These are phyloP conservation scores for Vulpes lagopus DNA, from an alignment of 2,113 vertebrate genomes.

Conservation along the genomic window DNA sequence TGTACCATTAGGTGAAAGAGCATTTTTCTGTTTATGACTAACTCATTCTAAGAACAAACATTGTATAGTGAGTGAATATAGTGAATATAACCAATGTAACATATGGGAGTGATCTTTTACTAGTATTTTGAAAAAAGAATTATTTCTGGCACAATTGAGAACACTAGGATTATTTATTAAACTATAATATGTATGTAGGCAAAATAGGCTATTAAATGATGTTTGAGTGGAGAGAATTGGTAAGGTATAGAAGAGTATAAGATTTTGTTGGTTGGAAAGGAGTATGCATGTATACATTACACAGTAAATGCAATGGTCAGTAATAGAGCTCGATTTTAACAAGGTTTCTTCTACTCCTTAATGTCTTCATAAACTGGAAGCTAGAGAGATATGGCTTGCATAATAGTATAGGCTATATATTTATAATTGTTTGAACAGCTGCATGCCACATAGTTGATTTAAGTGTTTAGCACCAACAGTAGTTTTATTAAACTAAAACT, in stretches of 20 bases:
- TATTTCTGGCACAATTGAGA: not conserved
- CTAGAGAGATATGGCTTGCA: not conserved
- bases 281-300: not conserved
- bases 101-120: not conserved
- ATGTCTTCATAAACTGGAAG: not conserved
- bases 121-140: conserved; percentile 49
- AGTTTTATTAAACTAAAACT: not conserved
- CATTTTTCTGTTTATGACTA: not conserved
- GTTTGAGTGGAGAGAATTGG: not conserved
- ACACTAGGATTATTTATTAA: not conserved
- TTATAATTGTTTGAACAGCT: not conserved
- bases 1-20: not conserved
- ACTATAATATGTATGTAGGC: not conserved
- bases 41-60: not conserved
- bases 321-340: not conserved
- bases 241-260: not conserved
- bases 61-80: not conserved
- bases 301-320: not conserved
- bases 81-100: not conserved
- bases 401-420: not conserved
- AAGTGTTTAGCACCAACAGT: not conserved
- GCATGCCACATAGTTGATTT: not conserved
- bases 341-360: not conserved
- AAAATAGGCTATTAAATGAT: not conserved
- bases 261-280: not conserved